Evolutionary conservation across 2,113 vertebrate species (phyloP), one percentile per base, ranked within the genome.

Genomic region (Rhinoderma darwinii): DNA sequence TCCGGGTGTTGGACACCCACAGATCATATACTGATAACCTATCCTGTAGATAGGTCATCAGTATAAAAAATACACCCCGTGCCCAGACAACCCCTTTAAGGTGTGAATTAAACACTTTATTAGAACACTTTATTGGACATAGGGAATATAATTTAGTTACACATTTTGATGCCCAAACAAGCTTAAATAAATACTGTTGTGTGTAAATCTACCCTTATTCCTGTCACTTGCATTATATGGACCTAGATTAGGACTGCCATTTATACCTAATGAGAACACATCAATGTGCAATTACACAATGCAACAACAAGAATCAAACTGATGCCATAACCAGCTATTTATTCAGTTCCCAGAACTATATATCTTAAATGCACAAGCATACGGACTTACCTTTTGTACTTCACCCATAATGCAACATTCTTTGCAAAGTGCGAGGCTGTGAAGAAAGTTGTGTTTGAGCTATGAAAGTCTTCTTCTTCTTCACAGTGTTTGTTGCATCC

Each of bases 341-440:
- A 39, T 39, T 14, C 10, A 17, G 0, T 35, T 43, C 10, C 70
- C 15, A 72, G 0, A 20, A 20, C 2, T 17, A 78, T 35, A 47
- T 51, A 6, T 78, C 30, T 44, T 27, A 79, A 22, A 54, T 35
- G 54, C 47, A 37, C 0, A 79, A 22, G 10, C 30, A 66, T 76
- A 32, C 10, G 54, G 43, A 25, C 94, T 81, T 92, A 97, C 96
- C 95, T 96, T 96, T 91, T 96, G 94, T 92, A 93, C 94, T 91
- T 96, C 96, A 88, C 95, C 95, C 96, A 96, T 96, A 90, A 90
- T 95, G 39, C 94, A 94, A 90, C 76, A 94, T 94, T 83, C 84
- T 0, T 0, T 6, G 43, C 12, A 59, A 39, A 39, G 12, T 15
- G 43, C 0, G 59, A 37, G 43, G 0, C 47, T 70, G 41, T 68